Base-by-base conservation (phyloP, 1,140 invertebrate genomes). In the Drosophila tristis region DNA sequence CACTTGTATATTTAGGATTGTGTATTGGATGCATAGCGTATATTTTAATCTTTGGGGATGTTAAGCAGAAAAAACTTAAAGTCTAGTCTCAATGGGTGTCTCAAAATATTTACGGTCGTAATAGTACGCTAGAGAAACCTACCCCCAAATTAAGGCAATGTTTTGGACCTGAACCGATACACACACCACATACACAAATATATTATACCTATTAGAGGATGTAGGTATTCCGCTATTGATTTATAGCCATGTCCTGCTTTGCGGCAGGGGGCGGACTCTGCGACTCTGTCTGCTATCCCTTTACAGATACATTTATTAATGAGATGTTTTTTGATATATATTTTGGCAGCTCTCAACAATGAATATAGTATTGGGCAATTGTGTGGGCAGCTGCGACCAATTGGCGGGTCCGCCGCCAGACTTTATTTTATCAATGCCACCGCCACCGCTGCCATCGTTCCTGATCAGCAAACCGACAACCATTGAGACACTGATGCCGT, bases 381-480 rank as follows among this genome's bases (percentile, higher is more conserved):
- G 91, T 44, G 74, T 67, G 39, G 93, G 94, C 42, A 94, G 95
- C 75, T 95, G 95, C 80, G 94, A 87, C 45, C 84, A 94, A 78
- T 94, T 95, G n/a, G 91, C 96, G 16, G 96, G 95, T 6, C 96
- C 96, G n/a, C 96, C 96, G 11, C 96, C 96, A 2, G 95, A 96
- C 86, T 95, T 94, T 51, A 96, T 97, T 70, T 92, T 96, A 49
- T 95, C 95, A 67, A 94, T 97, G 92, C 96, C 96, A n/a, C 96
- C 96, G 29, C 96, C 96, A 2, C 96, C 96, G 2, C 93, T 96
- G 66, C 96, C 96, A 5, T 93, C 94, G 3, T 96, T 96, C 25
- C 91, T 97, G 35, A 93, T 95, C 57, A 93, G 91, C 72, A 74
- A 92, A 77, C 68, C 78, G 71, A 72, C 92, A 61, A 59, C 91